Percentiles rank a stretch among this genome's conserved stretches.
These are phyloP conservation scores for Pseudorectes ferrugineus DNA, from an alignment of 2,113 vertebrate genomes.

Conservation along the genomic window DNA sequence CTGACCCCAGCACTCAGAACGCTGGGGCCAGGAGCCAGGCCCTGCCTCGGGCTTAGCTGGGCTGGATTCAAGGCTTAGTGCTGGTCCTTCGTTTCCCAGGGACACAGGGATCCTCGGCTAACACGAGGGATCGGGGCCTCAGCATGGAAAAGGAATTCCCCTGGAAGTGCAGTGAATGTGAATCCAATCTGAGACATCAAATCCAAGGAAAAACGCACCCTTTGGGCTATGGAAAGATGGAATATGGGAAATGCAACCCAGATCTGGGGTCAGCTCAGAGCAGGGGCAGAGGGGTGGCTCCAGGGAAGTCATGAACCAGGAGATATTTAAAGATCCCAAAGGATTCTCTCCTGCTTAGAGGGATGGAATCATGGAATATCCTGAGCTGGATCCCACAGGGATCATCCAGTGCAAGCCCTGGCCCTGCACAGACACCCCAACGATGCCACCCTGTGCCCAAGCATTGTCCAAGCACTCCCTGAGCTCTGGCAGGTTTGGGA, in stretches of 20 bases:
- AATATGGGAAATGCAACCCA: background rate
- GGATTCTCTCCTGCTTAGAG: background rate
- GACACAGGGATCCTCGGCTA: background rate
- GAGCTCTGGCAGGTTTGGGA: background rate
- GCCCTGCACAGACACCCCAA: background rate
- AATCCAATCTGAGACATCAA: background rate
- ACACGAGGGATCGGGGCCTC: background rate
- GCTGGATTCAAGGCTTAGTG: background rate
- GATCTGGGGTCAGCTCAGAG: background rate
- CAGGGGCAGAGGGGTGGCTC: background rate
- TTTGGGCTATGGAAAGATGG: background rate
- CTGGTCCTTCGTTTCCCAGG: background rate
- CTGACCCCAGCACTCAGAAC: fast-evolving
- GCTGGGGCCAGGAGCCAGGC: background rate
- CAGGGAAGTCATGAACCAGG: background rate
- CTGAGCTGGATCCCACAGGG: background rate
- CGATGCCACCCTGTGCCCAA: background rate
- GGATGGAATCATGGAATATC: background rate
- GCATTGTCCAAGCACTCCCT: background rate
- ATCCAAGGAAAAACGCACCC: background rate
- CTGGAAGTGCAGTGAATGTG: background rate
- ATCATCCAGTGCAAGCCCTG: background rate
- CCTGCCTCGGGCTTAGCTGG: background rate
- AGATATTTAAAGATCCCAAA: background rate
- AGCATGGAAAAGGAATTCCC: background rate